Percentiles rank a stretch among this genome's conserved stretches.
Conservation (phyloP, 2,888 invertebrate species). For the Physocephala rufipes region DNA sequence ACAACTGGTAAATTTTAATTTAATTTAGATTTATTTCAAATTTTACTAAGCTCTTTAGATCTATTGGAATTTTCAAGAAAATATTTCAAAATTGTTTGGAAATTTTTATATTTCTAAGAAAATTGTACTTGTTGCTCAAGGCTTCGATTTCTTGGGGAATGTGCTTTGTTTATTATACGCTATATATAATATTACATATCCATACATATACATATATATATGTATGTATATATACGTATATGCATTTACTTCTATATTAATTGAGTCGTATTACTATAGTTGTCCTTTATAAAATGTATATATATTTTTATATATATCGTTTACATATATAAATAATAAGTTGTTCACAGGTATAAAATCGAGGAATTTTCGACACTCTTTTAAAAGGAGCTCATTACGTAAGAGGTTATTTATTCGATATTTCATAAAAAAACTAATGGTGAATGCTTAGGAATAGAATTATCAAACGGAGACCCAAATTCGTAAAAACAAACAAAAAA, state of each 20-base stretch:
- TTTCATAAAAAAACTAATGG: conserved; percentile 17
- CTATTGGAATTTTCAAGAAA: not conserved
- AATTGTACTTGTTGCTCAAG: conserved; percentile 44
- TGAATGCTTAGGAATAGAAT: not conserved
- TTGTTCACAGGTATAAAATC: too few relatives aligned
- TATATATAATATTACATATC: conserved; percentile 15
- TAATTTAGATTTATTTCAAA: conserved; percentile 9
- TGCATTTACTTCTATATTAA: conserved; percentile 33
- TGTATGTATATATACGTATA: conserved; percentile 32
- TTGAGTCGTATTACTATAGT: not conserved
- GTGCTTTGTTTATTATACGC: conserved; percentile 43
- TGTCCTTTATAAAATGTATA: too few relatives aligned
- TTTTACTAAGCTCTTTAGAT: not conserved
- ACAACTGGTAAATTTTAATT: not conserved
- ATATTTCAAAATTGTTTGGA: conserved; percentile 12
- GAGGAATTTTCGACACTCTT: too few relatives aligned
- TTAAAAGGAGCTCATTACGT: too few relatives aligned
- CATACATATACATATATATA: conserved; percentile 12
- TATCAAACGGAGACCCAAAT: too few relatives aligned
- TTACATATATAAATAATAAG: too few relatives aligned
- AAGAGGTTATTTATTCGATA: conserved; percentile 18
- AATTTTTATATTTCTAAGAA: conserved; percentile 29
- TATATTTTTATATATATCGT: too few relatives aligned
- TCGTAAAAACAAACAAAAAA: too few relatives aligned
- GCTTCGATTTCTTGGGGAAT: conserved; percentile 66